Base-by-base conservation (phyloP, 2,797 vertebrate species). In the Sebastes matsubarae region DNA sequence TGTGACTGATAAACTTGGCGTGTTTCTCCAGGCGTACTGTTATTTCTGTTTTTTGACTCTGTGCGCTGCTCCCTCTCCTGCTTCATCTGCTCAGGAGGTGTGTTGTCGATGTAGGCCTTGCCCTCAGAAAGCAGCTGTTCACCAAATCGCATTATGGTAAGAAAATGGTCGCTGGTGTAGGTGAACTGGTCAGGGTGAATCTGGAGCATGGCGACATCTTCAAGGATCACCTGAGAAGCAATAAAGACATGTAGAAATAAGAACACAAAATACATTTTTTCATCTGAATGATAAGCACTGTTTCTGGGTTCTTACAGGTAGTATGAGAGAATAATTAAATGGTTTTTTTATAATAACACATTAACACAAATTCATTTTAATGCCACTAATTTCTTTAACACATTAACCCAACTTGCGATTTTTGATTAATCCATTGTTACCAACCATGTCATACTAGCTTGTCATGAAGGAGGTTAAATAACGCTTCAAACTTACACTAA, bases 121-220 rank as follows among this genome's bases (percentile, higher is more conserved):
- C 97, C 97, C 89, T 99, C 97, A 2, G 89, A 61, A 57, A 99
- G 97, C 55, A 99, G 94, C 85, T 99, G 96, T 75, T 99, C 98
- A 0, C 94, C 99, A 60, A 97, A 95, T 20, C 87, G 91, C 94
- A 96, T 95, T 81, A 99, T 99, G 59, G 64, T 94, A 87, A 97
- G 95, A 88, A 99, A 99, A 90, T 99, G 97, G 92, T 99, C 98
- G 0, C 98, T 99, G 73, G 99, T 99, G 85, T 98, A 99, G 59
- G 98, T 99, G 93, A 99, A 99, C 86, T 99, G 97, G 93, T 99
- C 98, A 6, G 99, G 99, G 58, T 96, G 96, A 90, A 99, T 99
- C 85, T 98, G 97, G 52, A 99, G 95, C 98, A 99, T 97, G 22
- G 98, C 94, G 30, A 99, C 96, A 1, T 99, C 98, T 94, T 99